Percentiles rank a stretch among this genome's conserved stretches.
Evolutionary conservation across 1,140 invertebrate species (phyloP).

Genomic region (Acromyrmex charruanus): DNA sequence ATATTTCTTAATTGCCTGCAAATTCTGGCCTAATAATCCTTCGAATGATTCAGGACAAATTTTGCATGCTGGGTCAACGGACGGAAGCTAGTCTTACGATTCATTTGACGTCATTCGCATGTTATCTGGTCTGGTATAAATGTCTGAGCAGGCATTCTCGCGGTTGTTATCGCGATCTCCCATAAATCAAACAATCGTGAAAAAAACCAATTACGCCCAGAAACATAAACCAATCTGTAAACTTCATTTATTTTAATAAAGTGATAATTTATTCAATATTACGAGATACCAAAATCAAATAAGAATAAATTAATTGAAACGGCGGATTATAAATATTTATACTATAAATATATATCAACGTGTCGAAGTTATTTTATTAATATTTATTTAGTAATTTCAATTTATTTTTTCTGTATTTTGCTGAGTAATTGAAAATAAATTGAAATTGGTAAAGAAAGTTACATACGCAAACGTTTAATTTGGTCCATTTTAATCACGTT

Average conservation of each 20-base stretch:
- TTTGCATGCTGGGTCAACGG: conserved; percentile 57
- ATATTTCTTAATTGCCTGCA: neutral
- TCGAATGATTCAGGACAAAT: conserved; percentile 31
- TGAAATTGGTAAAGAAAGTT: neutral
- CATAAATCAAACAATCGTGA: conserved; percentile 23
- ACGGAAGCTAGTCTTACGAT: conserved; percentile 57
- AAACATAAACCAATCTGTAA: conserved; percentile 11
- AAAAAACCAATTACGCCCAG: conserved; percentile 37
- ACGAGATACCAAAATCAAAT: neutral
- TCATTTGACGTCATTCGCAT: conserved; percentile 61
- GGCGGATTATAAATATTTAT: conserved; percentile 6
- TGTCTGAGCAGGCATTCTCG: conserved; percentile 14
- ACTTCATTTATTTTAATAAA: neutral
- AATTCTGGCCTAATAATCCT: neutral
- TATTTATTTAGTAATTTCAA: conserved; percentile 6
- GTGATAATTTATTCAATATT: neutral
- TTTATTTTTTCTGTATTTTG: neutral
- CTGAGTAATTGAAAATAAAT: neutral
- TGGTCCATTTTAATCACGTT: neutral
- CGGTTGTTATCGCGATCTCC: conserved; percentile 22
- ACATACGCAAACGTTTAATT: neutral
- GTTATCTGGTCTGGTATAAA: conserved; percentile 48
- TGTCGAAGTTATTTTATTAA: neutral
- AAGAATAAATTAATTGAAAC: neutral
- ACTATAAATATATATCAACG: neutral